Conservation (phyloP, 2,113 vertebrate genomes). For the Otis tarda region DNA sequence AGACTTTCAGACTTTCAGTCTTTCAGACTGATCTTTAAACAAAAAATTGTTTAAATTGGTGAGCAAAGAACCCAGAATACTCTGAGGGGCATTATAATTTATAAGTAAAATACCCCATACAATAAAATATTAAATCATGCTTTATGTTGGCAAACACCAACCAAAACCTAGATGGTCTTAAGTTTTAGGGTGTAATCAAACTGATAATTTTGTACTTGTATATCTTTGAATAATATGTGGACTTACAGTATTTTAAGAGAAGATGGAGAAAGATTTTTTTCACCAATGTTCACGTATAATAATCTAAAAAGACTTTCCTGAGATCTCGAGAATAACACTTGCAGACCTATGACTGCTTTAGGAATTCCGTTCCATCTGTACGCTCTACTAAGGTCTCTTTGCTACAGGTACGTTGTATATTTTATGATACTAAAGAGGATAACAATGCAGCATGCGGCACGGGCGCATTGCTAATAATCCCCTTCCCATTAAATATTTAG, state of each 20-base stretch:
- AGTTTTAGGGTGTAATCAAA: neutral
- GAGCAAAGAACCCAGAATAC: neutral
- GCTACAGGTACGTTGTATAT: neutral
- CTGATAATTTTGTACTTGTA: neutral
- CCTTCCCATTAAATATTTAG: constrained; percentile 27
- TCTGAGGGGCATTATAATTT: neutral
- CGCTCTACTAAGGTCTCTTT: neutral
- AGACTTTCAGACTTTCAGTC: no score
- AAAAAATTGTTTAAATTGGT: neutral
- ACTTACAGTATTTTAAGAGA: neutral
- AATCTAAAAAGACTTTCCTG: neutral
- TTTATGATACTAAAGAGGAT: constrained; percentile 27
- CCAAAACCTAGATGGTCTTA: neutral
- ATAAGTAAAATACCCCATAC: neutral
- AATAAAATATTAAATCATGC: neutral
- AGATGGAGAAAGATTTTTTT: neutral
- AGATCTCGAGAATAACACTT: neutral
- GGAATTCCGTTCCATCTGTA: constrained; percentile 27
- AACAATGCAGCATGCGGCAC: neutral
- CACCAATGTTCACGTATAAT: neutral
- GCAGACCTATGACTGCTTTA: constrained; percentile 2
- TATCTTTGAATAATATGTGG: neutral
- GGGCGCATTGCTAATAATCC: constrained; percentile 13
- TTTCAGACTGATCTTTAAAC: no score
- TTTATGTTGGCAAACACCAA: neutral